Evolutionary conservation across 2,888 invertebrate species (phyloP).

Genomic region (Ligdia adustata): DNA sequence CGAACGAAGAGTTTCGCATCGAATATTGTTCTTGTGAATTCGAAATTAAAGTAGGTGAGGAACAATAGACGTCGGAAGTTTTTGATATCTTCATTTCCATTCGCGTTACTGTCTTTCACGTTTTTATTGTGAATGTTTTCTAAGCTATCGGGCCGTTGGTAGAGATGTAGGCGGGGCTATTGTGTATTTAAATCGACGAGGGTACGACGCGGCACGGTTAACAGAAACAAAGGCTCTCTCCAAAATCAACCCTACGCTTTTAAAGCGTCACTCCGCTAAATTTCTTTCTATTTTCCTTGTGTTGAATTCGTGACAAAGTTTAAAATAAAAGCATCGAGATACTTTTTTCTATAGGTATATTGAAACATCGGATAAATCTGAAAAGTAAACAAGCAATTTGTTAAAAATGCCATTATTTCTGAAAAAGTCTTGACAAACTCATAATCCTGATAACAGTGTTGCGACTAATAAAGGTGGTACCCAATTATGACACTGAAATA

Average conservation of each 20-base stretch:
- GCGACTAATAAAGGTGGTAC: slow-evolving; percentile 55
- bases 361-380: not conserved
- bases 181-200: slow-evolving; percentile 72
- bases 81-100: slow-evolving; percentile 67
- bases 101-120: slow-evolving; percentile 62
- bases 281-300: slow-evolving; percentile 49
- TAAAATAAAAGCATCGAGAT: slow-evolving; percentile 9
- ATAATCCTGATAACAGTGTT: slow-evolving; percentile 58
- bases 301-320: slow-evolving; percentile 36
- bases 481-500: slow-evolving; percentile 72
- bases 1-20: slow-evolving; percentile 5
- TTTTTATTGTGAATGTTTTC: slow-evolving; percentile 74
- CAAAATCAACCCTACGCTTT: slow-evolving; percentile 66
- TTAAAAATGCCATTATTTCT: slow-evolving; percentile 21
- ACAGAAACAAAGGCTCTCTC: slow-evolving; percentile 70
- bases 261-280: slow-evolving; percentile 59
- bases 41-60: slow-evolving; percentile 45
- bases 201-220: slow-evolving; percentile 56
- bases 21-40: slow-evolving; percentile 33
- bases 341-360: slow-evolving; percentile 7
- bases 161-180: slow-evolving; percentile 56
- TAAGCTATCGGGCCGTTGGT: slow-evolving; percentile 71
- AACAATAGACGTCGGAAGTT: slow-evolving; percentile 49
- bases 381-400: slow-evolving; percentile 1
- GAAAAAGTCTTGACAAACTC: slow-evolving; percentile 52